Percentiles rank a stretch among this genome's conserved stretches.
These are phyloP conservation scores for Clivina fossor DNA, from an alignment of 2,888 invertebrate species.

Conservation along the genomic window DNA sequence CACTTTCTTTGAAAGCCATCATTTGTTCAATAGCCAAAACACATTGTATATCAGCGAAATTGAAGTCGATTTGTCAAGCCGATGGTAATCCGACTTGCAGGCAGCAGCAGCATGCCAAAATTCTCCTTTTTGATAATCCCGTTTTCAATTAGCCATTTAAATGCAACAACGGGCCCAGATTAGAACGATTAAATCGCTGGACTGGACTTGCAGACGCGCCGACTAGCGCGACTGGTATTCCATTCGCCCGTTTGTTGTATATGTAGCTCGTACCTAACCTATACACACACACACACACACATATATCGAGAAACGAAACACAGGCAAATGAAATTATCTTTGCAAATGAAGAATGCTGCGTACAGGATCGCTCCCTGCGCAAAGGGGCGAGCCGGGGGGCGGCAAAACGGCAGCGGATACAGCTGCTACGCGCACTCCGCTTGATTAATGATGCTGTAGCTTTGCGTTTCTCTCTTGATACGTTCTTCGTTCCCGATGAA, in stretches of 20 bases:
- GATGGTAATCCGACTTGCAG: no score
- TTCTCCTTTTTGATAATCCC: slow-evolving; percentile 23
- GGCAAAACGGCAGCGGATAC: slow-evolving; percentile 21
- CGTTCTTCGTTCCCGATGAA: neutral
- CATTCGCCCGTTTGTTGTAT: no score
- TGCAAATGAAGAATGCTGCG: slow-evolving; percentile 32
- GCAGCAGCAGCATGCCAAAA: no score
- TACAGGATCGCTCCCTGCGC: neutral
- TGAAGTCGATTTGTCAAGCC: no score
- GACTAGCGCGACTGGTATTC: no score
- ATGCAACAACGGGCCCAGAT: slow-evolving; percentile 31
- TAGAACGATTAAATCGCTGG: slow-evolving; percentile 29
- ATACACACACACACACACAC: no score
- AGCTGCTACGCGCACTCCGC: slow-evolving; percentile 24
- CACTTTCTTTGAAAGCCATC: no score
- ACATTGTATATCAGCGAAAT: no score
- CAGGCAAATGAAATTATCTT: slow-evolving; percentile 34
- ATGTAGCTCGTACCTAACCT: no score
- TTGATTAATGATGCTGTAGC: slow-evolving; percentile 30
- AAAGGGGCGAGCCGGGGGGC: neutral
- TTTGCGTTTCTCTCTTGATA: neutral
- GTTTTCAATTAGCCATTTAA: slow-evolving; percentile 34
- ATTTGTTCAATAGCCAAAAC: no score
- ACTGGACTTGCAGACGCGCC: no score
- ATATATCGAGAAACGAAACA: no score